Evolutionary conservation across 2,113 vertebrate genomes (phyloP).

Genomic region (Atractosteus spatula): DNA sequence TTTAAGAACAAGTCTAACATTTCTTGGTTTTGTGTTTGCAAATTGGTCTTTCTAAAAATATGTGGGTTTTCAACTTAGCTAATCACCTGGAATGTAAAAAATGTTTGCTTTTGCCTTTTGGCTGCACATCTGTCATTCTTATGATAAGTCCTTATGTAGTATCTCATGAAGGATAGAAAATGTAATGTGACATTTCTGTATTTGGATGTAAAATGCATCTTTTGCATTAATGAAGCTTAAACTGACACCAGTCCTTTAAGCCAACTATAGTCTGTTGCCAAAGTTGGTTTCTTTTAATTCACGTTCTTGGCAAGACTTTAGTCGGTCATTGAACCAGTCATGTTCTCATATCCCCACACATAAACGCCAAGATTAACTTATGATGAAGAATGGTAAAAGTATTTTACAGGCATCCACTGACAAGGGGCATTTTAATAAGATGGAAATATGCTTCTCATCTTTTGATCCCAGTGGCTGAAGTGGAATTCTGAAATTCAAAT

Average conservation of each 20-base stretch:
- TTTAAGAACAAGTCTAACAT: too few relatives aligned
- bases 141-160: background rate
- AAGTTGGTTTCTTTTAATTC: constrained; percentile 40
- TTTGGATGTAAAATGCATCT: background rate
- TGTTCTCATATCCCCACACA: constrained; percentile 51
- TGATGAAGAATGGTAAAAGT: constrained; percentile 26
- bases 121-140: constrained; percentile 5
- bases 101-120: background rate
- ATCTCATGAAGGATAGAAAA: constrained; percentile 1
- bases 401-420: too few relatives aligned
- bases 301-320: constrained; percentile 36
- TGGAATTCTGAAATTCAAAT: too few relatives aligned
- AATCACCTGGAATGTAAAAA: constrained; percentile 6
- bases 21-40: too few relatives aligned
- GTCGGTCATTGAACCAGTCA: constrained; percentile 42
- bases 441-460: too few relatives aligned
- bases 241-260: constrained; percentile 15
- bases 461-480: too few relatives aligned
- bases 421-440: too few relatives aligned
- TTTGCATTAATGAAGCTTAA: constrained; percentile 8
- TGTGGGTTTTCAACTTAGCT: background rate
- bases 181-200: constrained; percentile 2
- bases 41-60: background rate
- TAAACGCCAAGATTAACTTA: constrained; percentile 36
- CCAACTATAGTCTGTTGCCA: constrained; percentile 19